A percentile compares a stretch with the other conserved stretches of the same genome.
Conservation (phyloP, 2,888 invertebrate genomes). For the Drosophila algonquin region DNA sequence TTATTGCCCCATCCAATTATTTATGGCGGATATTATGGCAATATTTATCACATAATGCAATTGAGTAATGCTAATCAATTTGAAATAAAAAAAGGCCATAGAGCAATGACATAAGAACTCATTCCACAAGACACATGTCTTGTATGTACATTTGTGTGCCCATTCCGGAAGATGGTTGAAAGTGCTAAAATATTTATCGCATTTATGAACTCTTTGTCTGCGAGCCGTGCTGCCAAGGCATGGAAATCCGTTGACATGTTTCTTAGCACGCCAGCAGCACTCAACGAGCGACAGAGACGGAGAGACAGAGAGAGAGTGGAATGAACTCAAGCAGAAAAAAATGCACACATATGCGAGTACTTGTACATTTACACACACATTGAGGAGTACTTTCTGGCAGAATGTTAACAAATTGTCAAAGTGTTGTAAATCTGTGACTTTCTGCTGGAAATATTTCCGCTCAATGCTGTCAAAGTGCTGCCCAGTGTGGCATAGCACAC, state of each 20-base stretch:
- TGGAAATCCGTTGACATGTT: slow-evolving; percentile 3
- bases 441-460: not conserved
- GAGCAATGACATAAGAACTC: slow-evolving; percentile 15
- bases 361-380: too few relatives aligned
- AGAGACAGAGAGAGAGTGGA: not conserved
- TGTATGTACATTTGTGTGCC: slow-evolving; percentile 10
- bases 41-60: not conserved
- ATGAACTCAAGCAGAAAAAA: not conserved
- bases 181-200: slow-evolving; percentile 35
- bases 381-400: not conserved
- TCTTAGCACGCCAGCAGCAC: slow-evolving; percentile 17
- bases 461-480: not conserved
- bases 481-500: not conserved
- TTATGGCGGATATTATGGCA: too few relatives aligned
- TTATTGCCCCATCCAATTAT: not conserved
- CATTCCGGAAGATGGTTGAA: slow-evolving; percentile 24
- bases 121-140: slow-evolving; percentile 21
- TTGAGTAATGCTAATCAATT: slow-evolving; percentile 12
- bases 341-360: not conserved
- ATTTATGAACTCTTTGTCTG: slow-evolving; percentile 32
- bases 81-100: slow-evolving; percentile 19
- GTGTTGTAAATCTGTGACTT: not conserved
- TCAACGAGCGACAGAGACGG: not conserved
- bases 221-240: slow-evolving; percentile 14
- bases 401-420: not conserved